phyloP scores from a whole-genome alignment of 2,113 vertebrate species.

The Halcyon malimbica region DNA sequence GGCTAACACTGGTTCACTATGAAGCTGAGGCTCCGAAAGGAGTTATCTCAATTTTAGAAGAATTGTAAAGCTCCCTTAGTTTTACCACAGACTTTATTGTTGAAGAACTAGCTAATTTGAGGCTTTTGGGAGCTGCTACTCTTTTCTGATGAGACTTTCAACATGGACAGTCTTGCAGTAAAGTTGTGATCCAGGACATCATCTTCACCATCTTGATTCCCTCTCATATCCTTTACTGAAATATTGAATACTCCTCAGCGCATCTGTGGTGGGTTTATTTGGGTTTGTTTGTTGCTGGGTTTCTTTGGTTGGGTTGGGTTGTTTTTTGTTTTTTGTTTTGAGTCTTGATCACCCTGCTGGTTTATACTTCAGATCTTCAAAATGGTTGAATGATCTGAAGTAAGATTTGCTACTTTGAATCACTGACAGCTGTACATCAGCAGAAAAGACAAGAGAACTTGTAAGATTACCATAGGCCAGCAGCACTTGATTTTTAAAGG shows the following conservation, averaged over 20 bases:
- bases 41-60: neutral
- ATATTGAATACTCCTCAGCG: neutral
- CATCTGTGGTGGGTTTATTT: neutral
- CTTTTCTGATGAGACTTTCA: neutral
- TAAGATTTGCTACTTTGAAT: neutral
- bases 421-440: neutral
- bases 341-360: neutral
- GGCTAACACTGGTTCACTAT: neutral
- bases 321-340: neutral
- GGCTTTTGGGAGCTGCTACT: neutral
- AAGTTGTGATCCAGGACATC: neutral
- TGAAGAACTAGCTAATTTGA: neutral
- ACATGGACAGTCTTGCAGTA: neutral
- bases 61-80: neutral
- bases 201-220: neutral
- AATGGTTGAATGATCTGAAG: neutral
- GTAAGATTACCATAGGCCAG: neutral
- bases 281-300: neutral
- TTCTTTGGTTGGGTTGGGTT: neutral
- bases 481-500: neutral
- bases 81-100: neutral
- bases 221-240: neutral
- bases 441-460: neutral
- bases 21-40: neutral
- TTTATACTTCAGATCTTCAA: neutral